Evolutionary conservation across 2,113 vertebrate genomes (phyloP).

Genomic region (Thunnus maccoyii): DNA sequence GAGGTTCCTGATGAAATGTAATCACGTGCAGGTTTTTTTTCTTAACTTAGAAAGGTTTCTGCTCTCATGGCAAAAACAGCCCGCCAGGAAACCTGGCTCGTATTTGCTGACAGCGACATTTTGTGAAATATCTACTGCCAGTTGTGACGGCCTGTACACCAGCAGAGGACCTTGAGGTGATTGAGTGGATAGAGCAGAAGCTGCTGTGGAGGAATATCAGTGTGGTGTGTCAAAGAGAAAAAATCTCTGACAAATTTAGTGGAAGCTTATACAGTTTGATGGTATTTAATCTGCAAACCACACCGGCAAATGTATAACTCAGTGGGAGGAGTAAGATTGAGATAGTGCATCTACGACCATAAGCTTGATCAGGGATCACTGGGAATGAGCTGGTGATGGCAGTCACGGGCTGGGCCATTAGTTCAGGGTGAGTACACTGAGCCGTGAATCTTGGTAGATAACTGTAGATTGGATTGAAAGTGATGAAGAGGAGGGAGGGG

Average conservation of each 20-base stretch:
- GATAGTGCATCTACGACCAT: slow-evolving; percentile 22
- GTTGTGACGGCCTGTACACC: slow-evolving; percentile 61
- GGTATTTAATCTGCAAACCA: slow-evolving; percentile 52
- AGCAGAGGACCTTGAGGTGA: slow-evolving; percentile 76
- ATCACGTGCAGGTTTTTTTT: slow-evolving; percentile 54
- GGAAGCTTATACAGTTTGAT: slow-evolving; percentile 53
- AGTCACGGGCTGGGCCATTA: slow-evolving; percentile 31
- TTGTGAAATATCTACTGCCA: slow-evolving; percentile 76
- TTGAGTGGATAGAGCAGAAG: slow-evolving; percentile 67
- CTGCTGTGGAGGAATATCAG: slow-evolving; percentile 61
- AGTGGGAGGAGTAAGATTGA: slow-evolving; percentile 35
- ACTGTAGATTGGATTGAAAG: slow-evolving; percentile 68
- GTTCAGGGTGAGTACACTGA: slow-evolving; percentile 58
- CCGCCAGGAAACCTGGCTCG: slow-evolving; percentile 39
- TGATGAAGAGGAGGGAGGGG: slow-evolving; percentile 53
- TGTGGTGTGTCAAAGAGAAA: slow-evolving; percentile 51
- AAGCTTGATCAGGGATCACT: slow-evolving; percentile 35
- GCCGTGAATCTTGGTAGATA: slow-evolving; percentile 62
- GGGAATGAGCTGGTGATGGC: slow-evolving; percentile 19
- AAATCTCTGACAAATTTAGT: slow-evolving; percentile 57
- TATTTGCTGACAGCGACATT: slow-evolving; percentile 78
- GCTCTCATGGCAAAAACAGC: slow-evolving; percentile 47
- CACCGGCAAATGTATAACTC: slow-evolving; percentile 21
- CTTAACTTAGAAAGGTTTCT: slow-evolving; percentile 25
- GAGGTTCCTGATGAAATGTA: slow-evolving; percentile 36